Base-by-base conservation (phyloP, 2,113 vertebrate genomes). In the Chloebia gouldiae region DNA sequence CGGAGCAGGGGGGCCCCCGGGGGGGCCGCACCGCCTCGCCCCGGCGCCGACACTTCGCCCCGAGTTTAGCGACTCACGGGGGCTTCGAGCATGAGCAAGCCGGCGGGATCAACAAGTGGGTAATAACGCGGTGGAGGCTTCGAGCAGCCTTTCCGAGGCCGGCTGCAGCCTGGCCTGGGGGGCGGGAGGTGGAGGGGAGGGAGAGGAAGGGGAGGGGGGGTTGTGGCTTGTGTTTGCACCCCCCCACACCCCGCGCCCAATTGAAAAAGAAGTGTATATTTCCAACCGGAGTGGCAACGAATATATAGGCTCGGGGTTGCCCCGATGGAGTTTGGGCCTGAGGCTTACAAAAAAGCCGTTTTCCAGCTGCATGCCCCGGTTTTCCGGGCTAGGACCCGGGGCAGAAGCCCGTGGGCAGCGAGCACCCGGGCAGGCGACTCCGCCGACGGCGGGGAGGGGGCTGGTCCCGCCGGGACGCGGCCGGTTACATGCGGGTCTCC, bases 81-180 rank as follows among this genome's bases (percentile, higher is more conserved):
- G 81, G 70, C 78, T 85, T 97, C 94, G 97, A 99, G 88, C 94
- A 99, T 99, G 99, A 99, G 99, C 98, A 99, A 99, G 98, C 98
- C 99, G 42, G 98, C 99, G 27, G 98, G 98, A 98, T 99, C 99
- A 99, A 99, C 99, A 99, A 99, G 99, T 99, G 99, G 99, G 98
- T 99, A 98, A 97, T 84, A 94, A 93, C 86, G 93, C 45, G 86
- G 91, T 24, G 95, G 51, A 78, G 93, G 76, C 66, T 88, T 85
- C 90, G 51, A 78, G 57, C 78, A 49, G 57, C 75, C 39, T 65
- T 83, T 42, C 78, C 59, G 51, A 73, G 65, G 28, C 19, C 27
- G 78, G 86, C 56, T 51, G 56, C 79, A 85, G 82, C 84, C 71
- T 51, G 85, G 89, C 78, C 73, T 61, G 78, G 90, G 86, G 86